Evolutionary conservation across 1,140 invertebrate genomes (phyloP).

Genomic region (Nixonia krombeini): DNA sequence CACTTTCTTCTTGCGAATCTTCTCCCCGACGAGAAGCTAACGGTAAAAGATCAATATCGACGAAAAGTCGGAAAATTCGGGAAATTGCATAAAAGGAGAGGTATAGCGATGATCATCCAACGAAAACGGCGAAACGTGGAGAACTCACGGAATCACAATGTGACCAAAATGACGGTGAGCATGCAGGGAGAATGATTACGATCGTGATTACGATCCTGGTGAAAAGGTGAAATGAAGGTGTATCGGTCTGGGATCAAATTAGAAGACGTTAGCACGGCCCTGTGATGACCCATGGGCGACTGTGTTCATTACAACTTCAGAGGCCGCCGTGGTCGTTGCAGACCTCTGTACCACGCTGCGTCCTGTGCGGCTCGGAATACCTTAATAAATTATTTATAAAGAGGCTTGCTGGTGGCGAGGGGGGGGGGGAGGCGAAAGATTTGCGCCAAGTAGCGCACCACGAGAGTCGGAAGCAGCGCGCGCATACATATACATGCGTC

Average conservation of each 20-base stretch:
- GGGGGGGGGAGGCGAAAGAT: constrained; percentile 34
- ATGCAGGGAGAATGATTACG: too few relatives aligned
- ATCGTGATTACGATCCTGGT: too few relatives aligned
- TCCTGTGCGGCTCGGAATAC: constrained; percentile 33
- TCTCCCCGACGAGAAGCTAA: too few relatives aligned
- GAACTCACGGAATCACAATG: too few relatives aligned
- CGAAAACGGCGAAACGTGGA: too few relatives aligned
- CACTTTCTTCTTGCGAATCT: too few relatives aligned
- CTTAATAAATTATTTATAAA: constrained; percentile 46
- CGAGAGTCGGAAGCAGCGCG: constrained; percentile 8
- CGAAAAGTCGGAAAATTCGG: too few relatives aligned
- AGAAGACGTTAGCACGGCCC: constrained; percentile 1
- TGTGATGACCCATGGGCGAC: constrained; percentile 5
- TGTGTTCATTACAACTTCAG: constrained; percentile 7
- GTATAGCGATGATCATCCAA: too few relatives aligned
- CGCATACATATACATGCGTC: background rate
- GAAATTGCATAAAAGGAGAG: too few relatives aligned
- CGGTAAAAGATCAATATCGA: too few relatives aligned
- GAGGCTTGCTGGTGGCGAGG: too few relatives aligned
- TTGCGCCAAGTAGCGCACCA: constrained; percentile 32
- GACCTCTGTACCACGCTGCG: background rate
- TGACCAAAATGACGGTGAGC: too few relatives aligned
- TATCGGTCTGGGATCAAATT: background rate
- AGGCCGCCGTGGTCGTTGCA: background rate
- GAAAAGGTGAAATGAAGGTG: background rate